Evolutionary conservation across 1,140 invertebrate species (phyloP).

Genomic region (Drosophila ogumai): DNA sequence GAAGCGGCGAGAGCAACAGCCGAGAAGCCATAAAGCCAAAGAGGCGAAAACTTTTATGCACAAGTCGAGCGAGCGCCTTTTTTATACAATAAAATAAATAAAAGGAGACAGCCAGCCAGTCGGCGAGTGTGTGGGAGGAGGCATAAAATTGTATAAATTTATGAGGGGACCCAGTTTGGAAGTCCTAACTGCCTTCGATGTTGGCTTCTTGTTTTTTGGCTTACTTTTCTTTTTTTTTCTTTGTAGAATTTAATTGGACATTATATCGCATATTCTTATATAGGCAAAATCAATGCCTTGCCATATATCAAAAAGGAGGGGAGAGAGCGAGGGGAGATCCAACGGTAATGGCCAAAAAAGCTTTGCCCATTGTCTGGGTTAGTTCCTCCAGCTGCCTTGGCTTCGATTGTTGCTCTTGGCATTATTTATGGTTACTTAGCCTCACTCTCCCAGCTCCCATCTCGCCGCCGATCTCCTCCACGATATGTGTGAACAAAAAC

Average conservation of each 20-base stretch:
- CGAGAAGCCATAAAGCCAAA: constrained; percentile 72
- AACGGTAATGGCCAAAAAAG: constrained; percentile 53
- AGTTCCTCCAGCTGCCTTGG: constrained; percentile 34
- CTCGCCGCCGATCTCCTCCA: constrained; percentile 5
- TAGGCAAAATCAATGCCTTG: constrained; percentile 51
- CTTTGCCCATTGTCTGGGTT: constrained; percentile 42
- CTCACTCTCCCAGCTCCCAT: constrained; percentile 1
- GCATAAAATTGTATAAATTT: constrained; percentile 77
- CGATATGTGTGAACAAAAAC: constrained; percentile 49
- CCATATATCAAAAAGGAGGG: constrained; percentile 47
- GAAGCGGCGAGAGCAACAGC: constrained; percentile 17
- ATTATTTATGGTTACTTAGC: constrained; percentile 54
- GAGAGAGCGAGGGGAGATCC: constrained; percentile 23
- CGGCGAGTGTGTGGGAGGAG: constrained; percentile 22
- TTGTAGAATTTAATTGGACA: constrained; percentile 78
- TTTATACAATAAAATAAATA: constrained; percentile 80
- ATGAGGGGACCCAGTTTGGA: constrained; percentile 55
- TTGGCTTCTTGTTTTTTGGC: constrained; percentile 26
- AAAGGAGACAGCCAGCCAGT: constrained; percentile 23
- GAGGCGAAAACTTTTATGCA: constrained; percentile 53
- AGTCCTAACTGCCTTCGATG: constrained; percentile 39
- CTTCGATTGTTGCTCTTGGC: constrained; percentile 47
- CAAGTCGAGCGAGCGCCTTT: constrained; percentile 50
- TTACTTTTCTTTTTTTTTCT: constrained; percentile 15
- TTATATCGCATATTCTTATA: constrained; percentile 70